A percentile compares a stretch with the other conserved stretches of the same genome.
Evolutionary conservation across 2,888 invertebrate species (phyloP).

Genomic region (Horisme vitalbata): DNA sequence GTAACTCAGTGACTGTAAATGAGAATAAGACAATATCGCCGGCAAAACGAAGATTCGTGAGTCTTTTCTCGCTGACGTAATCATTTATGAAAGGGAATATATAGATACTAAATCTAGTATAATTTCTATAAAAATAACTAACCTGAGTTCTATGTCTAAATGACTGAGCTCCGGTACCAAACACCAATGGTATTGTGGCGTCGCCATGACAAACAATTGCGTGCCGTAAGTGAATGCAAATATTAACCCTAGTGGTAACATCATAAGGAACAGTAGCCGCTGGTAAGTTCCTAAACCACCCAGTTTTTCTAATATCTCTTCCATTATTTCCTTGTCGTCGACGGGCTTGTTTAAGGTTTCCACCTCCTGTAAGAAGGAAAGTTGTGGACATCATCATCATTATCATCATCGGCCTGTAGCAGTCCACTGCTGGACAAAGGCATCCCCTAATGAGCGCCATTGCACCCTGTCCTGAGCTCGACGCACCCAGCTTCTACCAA

Average conservation of each 20-base stretch:
- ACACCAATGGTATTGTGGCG: slow-evolving; percentile 59
- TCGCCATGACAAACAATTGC: slow-evolving; percentile 56
- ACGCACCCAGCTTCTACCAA: no score
- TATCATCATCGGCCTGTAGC: no score
- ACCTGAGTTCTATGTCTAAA: slow-evolving; percentile 47
- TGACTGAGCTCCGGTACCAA: slow-evolving; percentile 50
- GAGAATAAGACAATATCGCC: no score
- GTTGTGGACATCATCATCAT: no score
- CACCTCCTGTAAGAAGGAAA: slow-evolving; percentile 8
- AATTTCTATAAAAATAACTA: background rate
- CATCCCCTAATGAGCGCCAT: no score
- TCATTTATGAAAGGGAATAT: no score
- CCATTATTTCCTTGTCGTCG: slow-evolving; percentile 33
- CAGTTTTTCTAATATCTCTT: slow-evolving; percentile 38
- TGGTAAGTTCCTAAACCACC: slow-evolving; percentile 45
- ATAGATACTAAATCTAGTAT: no score
- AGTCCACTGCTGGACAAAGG: no score
- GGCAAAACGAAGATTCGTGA: no score
- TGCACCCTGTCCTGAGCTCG: no score
- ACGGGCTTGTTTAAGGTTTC: slow-evolving; percentile 13
- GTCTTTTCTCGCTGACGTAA: no score
- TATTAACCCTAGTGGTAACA: slow-evolving; percentile 47
- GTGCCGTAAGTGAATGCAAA: slow-evolving; percentile 51
- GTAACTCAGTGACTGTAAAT: no score
- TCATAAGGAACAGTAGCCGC: slow-evolving; percentile 41